These are phyloP conservation scores for Pantherophis guttatus DNA, from an alignment of 2,113 vertebrate species.

Conservation along the genomic window DNA sequence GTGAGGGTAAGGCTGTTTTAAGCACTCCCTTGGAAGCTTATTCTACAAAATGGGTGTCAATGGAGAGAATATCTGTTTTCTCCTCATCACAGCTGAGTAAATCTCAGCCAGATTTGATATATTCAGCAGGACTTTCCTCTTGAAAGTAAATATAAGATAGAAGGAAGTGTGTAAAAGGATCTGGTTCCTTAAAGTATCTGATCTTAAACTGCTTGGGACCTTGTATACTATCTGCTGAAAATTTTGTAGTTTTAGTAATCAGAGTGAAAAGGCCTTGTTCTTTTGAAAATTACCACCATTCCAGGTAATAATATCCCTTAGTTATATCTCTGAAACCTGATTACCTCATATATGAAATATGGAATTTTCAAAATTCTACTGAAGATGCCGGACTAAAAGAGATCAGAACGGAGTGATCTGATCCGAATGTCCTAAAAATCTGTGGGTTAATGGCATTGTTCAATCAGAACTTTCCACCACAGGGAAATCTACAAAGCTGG, in stretches of 20 bases:
- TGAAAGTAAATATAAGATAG: neutral
- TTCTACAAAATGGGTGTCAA: neutral
- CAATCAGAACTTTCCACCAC: neutral
- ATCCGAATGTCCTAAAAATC: neutral
- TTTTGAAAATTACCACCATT: neutral
- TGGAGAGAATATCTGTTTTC: neutral
- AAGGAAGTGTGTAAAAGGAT: neutral
- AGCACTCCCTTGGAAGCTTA: neutral
- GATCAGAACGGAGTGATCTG: neutral
- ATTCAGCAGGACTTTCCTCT: neutral
- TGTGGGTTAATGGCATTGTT: neutral
- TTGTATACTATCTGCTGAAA: neutral
- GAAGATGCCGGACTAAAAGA: neutral
- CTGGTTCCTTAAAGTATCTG: neutral
- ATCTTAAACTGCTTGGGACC: neutral
- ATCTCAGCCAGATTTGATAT: neutral
- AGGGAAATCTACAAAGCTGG: neutral
- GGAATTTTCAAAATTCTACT: neutral
- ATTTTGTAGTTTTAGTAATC: neutral
- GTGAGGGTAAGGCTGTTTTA: neutral
- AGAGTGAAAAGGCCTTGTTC: neutral
- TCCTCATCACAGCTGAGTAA: neutral
- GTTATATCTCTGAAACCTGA: neutral
- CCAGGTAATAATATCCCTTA: neutral
- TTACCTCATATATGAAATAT: neutral